Evolutionary conservation across 2,113 vertebrate genomes (phyloP), one percentile per base, ranked within the genome.

Genomic region (Passer domesticus): DNA sequence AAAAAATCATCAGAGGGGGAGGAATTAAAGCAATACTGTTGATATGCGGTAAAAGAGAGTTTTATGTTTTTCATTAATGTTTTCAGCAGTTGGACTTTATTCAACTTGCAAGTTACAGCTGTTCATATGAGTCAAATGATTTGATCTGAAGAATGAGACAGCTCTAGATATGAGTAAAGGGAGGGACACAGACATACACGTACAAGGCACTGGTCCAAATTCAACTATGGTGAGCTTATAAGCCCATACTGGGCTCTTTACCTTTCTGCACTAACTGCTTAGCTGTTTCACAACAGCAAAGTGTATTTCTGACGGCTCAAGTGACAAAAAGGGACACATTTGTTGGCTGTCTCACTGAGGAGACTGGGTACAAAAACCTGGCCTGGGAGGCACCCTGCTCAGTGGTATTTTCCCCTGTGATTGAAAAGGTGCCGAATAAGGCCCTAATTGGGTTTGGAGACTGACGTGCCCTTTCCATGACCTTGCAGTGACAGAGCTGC

Each of bases 41-140:
- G 68, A 84, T 95, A 92, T 11, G 17, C 35, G 37, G 62, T 72
- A 87, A 87, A 93, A 68, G 7, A 77, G 62, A 87, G 44, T 66
- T 94, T 80, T 77, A 63, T 70, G 62, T 12, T 94, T 81, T 93
- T 72, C 68, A 95, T 90, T 93, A 89, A 80, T 14, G 33, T 56
- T 93, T 94, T 77, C 68, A 93, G 89, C 73, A 44, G 55, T 77
- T 90, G 58, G 64, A 92, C 44, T 77, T 88, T 9, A 86, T 87
- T 95, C 68, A 93, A 37, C 37, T 85, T 66, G 31, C 74, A 87
- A 93, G 52, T 83, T 96, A 93, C 88, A 95, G 83, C 64, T 90
- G 75, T 81, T 93, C 35, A 0, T 67, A 93, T 76, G 75, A 92
- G 68, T 90, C 52, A 86, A 89, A 60, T 53, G 1, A 91, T 77